Conservation (phyloP, 2,113 vertebrate species). For the Esox niger region DNA sequence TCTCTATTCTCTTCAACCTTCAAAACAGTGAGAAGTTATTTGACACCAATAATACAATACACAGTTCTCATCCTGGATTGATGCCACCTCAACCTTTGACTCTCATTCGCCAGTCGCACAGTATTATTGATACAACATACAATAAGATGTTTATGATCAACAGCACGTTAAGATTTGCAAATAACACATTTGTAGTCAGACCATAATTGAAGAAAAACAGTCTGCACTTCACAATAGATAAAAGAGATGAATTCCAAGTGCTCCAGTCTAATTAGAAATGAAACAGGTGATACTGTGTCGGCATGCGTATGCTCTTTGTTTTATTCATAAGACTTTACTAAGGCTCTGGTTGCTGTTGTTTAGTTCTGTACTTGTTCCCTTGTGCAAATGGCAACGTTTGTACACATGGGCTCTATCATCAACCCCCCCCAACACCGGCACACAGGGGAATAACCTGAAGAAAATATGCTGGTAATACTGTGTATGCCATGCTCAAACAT, state of each 20-base stretch:
- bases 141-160: neutral
- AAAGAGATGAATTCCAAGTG: constrained; percentile 8
- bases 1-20: neutral
- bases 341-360: neutral
- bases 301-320: neutral
- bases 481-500: too few species aligned
- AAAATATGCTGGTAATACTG: neutral
- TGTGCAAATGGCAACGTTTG: neutral
- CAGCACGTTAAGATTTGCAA: neutral
- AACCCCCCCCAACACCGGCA: neutral
- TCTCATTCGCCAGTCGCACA: neutral
- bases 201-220: neutral
- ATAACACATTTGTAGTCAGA: neutral
- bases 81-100: too few species aligned
- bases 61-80: neutral
- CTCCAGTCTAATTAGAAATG: constrained; percentile 16
- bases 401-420: neutral
- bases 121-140: neutral
- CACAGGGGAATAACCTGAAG: neutral
- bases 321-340: constrained; percentile 13
- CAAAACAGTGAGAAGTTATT: neutral
- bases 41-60: neutral
- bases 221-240: neutral
- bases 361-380: neutral
- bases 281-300: constrained; percentile 16